Percentiles rank a stretch among this genome's conserved stretches.
Evolutionary conservation across 64 coral and sea anemone genomes (phyloP).

Genomic region (Stichodactyla mertensii): DNA sequence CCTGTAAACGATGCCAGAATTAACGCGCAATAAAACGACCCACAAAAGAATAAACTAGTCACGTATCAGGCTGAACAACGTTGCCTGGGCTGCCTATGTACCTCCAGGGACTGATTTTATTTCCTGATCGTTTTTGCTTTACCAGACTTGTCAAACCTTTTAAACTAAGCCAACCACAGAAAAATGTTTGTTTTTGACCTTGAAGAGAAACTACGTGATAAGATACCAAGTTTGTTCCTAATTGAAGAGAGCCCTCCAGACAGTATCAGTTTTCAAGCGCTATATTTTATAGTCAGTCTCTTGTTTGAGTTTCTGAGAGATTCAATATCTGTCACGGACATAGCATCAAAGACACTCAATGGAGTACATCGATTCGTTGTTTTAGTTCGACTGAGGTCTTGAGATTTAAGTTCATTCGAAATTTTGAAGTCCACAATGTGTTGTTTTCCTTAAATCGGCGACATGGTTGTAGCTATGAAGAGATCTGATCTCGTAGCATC

Average conservation of each 20-base stretch:
- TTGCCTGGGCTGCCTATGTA: not conserved
- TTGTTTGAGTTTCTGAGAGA: not conserved
- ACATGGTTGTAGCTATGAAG: not conserved
- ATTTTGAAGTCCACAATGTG: not conserved
- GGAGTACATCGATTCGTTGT: not conserved
- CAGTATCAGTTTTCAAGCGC: not conserved
- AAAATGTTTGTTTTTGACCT: conserved; percentile 9
- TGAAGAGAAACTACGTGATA: not conserved
- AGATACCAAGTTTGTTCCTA: not conserved
- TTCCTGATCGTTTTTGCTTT: not conserved
- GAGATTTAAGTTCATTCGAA: not conserved
- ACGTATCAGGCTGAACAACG: not conserved
- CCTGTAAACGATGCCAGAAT: too few relatives aligned
- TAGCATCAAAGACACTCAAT: not conserved
- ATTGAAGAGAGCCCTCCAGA: not conserved
- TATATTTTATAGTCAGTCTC: not conserved
- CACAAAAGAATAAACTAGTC: too few relatives aligned
- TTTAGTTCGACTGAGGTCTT: not conserved
- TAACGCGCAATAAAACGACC: too few relatives aligned
- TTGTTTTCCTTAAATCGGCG: not conserved
- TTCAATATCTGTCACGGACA: not conserved
- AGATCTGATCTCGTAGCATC: not conserved
- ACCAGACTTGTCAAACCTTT: not conserved
- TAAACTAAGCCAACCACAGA: not conserved
- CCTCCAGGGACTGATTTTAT: not conserved